These are phyloP conservation scores for Corythornis cristatus DNA, from an alignment of 2,113 vertebrate genomes.

Conservation along the genomic window DNA sequence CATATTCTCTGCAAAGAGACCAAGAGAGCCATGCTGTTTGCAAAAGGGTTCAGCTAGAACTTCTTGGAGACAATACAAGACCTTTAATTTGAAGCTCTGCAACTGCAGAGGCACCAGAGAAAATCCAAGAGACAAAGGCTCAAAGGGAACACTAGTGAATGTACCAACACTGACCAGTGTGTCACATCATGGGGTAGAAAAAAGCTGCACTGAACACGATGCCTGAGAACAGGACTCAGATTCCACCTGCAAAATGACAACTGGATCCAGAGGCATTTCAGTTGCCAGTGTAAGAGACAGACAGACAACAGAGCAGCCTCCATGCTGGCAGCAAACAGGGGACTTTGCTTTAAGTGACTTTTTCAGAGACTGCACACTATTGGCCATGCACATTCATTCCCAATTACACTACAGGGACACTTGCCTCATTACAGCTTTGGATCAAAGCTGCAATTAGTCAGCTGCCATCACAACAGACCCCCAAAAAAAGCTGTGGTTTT, in stretches of 20 bases:
- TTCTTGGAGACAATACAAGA: not conserved
- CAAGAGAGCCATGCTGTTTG: not conserved
- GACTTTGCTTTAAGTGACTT: constrained; percentile 14
- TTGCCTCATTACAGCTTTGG: constrained; percentile 39
- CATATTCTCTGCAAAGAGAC: constrained; percentile 88
- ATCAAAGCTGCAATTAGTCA: constrained; percentile 52
- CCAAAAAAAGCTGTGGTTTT: not conserved
- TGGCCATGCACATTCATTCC: constrained; percentile 16
- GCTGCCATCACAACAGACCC: not conserved
- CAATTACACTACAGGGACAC: constrained; percentile 48
- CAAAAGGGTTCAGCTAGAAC: not conserved
- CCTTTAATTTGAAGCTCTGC: not conserved
- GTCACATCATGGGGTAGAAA: not conserved
- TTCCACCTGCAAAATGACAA: not conserved
- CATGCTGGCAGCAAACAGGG: not conserved
- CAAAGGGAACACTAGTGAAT: not conserved
- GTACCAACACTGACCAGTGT: not conserved
- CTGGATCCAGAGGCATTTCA: not conserved
- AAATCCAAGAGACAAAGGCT: not conserved
- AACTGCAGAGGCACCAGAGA: not conserved
- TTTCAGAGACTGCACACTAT: constrained; percentile 20
- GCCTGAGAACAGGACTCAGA: not conserved
- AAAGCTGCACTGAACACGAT: not conserved
- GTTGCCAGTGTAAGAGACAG: not conserved
- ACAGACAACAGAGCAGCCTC: not conserved